Percentiles rank a stretch among this genome's conserved stretches.
Evolutionary conservation across 1,140 invertebrate genomes (phyloP).

Genomic region (Bombus affinis): DNA sequence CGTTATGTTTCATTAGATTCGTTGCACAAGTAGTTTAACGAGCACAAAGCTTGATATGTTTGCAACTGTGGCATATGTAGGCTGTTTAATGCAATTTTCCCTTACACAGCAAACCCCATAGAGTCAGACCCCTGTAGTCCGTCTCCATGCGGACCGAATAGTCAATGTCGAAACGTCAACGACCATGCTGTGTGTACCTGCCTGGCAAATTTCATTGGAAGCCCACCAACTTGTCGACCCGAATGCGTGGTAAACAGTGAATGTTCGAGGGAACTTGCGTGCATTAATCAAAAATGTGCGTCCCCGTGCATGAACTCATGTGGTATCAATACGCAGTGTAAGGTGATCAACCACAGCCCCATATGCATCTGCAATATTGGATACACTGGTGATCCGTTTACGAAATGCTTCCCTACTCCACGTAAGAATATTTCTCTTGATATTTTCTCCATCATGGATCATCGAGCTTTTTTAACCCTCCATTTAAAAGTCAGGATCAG

Average conservation of each 20-base stretch:
- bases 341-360: constrained; percentile 80
- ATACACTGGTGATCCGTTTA: constrained; percentile 83
- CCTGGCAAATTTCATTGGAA: constrained; percentile 83
- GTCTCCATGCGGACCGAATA: constrained; percentile 88
- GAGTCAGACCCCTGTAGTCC: constrained; percentile 84
- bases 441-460: not conserved
- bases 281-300: constrained; percentile 82
- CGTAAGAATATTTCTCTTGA: constrained; percentile 80
- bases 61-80: not conserved
- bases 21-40: not conserved
- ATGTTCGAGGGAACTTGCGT: constrained; percentile 79
- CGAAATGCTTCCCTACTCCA: constrained; percentile 81
- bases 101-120: constrained; percentile 30
- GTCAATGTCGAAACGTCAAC: constrained; percentile 86
- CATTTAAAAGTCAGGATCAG: not conserved
- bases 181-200: constrained; percentile 87
- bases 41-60: not conserved
- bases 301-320: constrained; percentile 83
- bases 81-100: constrained; percentile 34
- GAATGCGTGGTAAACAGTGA: constrained; percentile 82
- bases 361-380: constrained; percentile 82
- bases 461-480: not conserved
- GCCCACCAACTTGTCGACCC: constrained; percentile 78
- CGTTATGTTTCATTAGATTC: not conserved
- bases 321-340: constrained; percentile 79